Evolutionary conservation across 1,140 invertebrate species (phyloP).

Genomic region (Micrasema minimum): DNA sequence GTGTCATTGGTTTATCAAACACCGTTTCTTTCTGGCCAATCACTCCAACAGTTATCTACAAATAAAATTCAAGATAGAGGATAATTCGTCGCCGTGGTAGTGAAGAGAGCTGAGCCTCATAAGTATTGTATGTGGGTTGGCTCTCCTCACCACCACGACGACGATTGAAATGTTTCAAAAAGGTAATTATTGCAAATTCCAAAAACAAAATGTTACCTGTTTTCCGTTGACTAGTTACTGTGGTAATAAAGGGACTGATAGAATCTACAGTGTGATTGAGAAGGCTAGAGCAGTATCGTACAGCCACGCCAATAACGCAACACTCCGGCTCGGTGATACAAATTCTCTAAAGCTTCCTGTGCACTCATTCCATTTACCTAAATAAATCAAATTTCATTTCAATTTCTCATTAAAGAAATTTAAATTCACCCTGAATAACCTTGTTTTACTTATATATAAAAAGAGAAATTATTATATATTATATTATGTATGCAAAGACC

Average conservation of each 20-base stretch:
- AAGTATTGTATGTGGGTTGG: no score
- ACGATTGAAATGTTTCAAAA: no score
- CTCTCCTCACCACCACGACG: not conserved
- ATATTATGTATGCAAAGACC: no score
- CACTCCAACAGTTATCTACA: conserved; percentile 92
- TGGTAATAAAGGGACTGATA: conserved; percentile 97
- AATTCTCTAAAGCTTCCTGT: conserved; percentile 76
- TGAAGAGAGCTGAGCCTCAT: no score
- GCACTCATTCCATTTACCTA: conserved; percentile 71
- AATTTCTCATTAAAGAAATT: no score
- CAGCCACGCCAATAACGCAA: conserved; percentile 93
- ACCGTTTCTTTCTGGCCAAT: conserved; percentile 94
- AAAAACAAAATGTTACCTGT: conserved; percentile 73
- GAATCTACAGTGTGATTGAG: conserved; percentile 95
- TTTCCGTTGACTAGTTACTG: conserved; percentile 96
- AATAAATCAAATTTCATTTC: conserved; percentile 8
- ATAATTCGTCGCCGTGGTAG: not conserved
- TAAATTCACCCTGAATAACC: no score
- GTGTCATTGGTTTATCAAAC: conserved; percentile 96
- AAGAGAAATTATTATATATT: no score
- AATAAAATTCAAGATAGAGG: conserved; percentile 44
- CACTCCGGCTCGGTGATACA: conserved; percentile 90
- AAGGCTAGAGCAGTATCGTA: conserved; percentile 93
- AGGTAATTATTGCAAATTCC: conserved; percentile 62
- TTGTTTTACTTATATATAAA: no score